Conservation (phyloP, 2,888 invertebrate species). For the Apoda limacodes region DNA sequence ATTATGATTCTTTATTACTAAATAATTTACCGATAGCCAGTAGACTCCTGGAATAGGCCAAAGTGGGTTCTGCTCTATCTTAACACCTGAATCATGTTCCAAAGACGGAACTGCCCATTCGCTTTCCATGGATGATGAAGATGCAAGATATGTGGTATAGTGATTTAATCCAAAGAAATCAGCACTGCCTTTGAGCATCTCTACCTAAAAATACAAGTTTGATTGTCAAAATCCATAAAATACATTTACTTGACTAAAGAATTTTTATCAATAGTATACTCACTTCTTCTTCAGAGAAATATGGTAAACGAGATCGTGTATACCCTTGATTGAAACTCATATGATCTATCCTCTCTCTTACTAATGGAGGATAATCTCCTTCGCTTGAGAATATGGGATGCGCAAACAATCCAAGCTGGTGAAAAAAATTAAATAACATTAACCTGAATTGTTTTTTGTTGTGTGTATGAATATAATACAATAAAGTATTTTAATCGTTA, state of each 20-base stretch:
- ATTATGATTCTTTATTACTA: not conserved
- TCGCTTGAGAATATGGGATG: slow-evolving; percentile 60
- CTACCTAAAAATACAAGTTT: too few species aligned
- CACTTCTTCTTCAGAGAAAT: slow-evolving; percentile 54
- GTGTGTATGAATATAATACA: not conserved
- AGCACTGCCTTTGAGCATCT: slow-evolving; percentile 55
- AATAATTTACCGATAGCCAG: slow-evolving; percentile 48
- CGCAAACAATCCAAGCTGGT: slow-evolving; percentile 62
- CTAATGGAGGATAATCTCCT: slow-evolving; percentile 59
- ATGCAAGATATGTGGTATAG: slow-evolving; percentile 59
- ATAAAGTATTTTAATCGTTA: slow-evolving; percentile 1
- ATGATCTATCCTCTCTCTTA: slow-evolving; percentile 50
- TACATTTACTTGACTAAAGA: too few species aligned
- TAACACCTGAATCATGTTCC: slow-evolving; percentile 48
- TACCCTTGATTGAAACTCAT: slow-evolving; percentile 55
- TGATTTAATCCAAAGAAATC: slow-evolving; percentile 73
- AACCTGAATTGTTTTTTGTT: too few species aligned
- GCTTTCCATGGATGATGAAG: slow-evolving; percentile 37
- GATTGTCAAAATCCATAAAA: too few species aligned
- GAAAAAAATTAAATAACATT: too few species aligned
- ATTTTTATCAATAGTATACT: too few species aligned
- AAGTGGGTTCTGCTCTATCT: slow-evolving; percentile 35
- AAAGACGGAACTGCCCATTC: slow-evolving; percentile 39
- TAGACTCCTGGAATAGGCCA: slow-evolving; percentile 55
- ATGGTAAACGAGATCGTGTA: slow-evolving; percentile 57